These are phyloP conservation scores for Chaetodon trifascialis DNA, from an alignment of 2,113 vertebrate species.

Conservation along the genomic window DNA sequence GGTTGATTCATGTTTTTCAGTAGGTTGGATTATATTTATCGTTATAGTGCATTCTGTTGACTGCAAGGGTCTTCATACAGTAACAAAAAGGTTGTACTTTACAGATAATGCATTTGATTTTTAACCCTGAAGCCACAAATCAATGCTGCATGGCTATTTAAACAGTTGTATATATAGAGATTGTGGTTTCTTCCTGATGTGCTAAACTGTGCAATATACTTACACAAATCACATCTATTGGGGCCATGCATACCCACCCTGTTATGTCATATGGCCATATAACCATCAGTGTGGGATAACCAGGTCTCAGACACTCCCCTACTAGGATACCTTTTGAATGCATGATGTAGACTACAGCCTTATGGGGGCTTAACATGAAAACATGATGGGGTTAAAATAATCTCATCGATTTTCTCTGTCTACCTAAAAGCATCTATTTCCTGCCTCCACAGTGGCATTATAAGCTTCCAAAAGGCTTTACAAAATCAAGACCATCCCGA, in stretches of 20 bases:
- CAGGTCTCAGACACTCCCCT: slow-evolving; percentile 20
- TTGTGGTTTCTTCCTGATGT: slow-evolving; percentile 1
- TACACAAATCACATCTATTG: background rate
- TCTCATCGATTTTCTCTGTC: slow-evolving; percentile 50
- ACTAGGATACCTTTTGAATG: slow-evolving; percentile 28
- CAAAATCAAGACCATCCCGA: slow-evolving; percentile 13
- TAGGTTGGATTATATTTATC: background rate
- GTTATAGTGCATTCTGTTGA: no score
- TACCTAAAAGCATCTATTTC: slow-evolving; percentile 30
- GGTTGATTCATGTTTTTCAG: background rate
- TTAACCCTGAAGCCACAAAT: slow-evolving; percentile 36
- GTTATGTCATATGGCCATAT: slow-evolving; percentile 27
- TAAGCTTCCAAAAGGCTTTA: slow-evolving; percentile 37
- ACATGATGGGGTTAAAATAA: slow-evolving; percentile 30
- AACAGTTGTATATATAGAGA: slow-evolving; percentile 4
- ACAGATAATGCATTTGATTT: slow-evolving; percentile 15
- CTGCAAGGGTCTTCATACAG: slow-evolving; percentile 6
- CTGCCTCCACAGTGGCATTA: slow-evolving; percentile 4
- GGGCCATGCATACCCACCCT: background rate
- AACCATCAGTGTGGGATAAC: slow-evolving; percentile 26
- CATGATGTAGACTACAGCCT: slow-evolving; percentile 26
- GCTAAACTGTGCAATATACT: background rate
- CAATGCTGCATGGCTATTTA: slow-evolving; percentile 30
- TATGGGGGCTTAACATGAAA: slow-evolving; percentile 42
- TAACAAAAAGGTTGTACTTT: slow-evolving; percentile 21